These are phyloP conservation scores for Percina caprodes DNA, from an alignment of 2,113 vertebrate genomes.

Conservation along the genomic window DNA sequence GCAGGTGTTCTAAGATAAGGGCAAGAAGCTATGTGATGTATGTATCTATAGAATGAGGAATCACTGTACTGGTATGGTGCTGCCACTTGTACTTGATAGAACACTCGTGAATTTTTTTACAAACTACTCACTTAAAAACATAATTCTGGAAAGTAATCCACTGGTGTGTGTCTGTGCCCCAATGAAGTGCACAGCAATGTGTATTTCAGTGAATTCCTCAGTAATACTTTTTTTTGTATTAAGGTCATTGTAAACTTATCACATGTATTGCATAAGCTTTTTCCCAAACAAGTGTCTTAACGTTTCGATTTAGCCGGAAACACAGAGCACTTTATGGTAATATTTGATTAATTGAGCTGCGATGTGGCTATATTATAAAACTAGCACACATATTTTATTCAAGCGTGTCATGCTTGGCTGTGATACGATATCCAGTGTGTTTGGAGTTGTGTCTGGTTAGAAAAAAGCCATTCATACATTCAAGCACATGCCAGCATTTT, in stretches of 20 bases:
- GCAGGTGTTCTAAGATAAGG: constrained; percentile 28
- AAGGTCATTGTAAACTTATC: neutral
- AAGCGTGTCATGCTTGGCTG: no score
- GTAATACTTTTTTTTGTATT: neutral
- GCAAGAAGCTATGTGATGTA: constrained; percentile 4
- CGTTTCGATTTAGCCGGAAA: neutral
- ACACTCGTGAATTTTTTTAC: neutral
- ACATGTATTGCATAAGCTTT: neutral
- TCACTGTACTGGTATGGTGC: neutral
- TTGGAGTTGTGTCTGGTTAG: no score
- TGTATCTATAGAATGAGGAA: neutral
- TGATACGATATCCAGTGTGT: no score
- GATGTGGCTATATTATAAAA: no score
- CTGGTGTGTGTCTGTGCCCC: neutral
- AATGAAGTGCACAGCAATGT: neutral
- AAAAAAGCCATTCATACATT: no score
- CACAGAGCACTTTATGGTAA: neutral
- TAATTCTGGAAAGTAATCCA: neutral
- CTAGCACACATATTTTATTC: no score
- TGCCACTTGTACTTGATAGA: neutral
- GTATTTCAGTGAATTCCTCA: neutral
- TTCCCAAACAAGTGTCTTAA: no score
- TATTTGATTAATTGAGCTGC: constrained; percentile 16
- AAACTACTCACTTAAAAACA: neutral
- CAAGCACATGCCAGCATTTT: no score